Evolutionary conservation across 2,888 invertebrate species (phyloP).

Genomic region (Halocaridina rubra): DNA sequence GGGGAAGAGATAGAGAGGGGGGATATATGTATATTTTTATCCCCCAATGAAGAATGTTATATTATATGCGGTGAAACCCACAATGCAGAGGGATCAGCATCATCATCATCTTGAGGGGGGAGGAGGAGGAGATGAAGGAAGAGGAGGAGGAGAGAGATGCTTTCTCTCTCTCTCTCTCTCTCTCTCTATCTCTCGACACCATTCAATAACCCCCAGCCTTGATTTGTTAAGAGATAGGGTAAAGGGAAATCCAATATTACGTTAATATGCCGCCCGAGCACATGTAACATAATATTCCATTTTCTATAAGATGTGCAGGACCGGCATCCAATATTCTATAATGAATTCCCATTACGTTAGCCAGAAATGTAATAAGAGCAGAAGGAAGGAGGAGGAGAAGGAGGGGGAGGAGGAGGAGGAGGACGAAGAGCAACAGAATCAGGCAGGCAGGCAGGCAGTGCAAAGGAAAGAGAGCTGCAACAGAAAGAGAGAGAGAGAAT

Average conservation of each 20-base stretch:
- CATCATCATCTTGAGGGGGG: slow-evolving; percentile 2
- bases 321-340: slow-evolving; percentile 49
- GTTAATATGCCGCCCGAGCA: slow-evolving; percentile 37
- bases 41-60: neutral
- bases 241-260: slow-evolving; percentile 50
- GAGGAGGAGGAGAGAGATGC: neutral
- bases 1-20: neutral
- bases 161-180: neutral
- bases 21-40: too few relatives aligned
- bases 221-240: slow-evolving; percentile 50
- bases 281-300: slow-evolving; percentile 50
- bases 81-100: neutral
- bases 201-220: slow-evolving; percentile 35
- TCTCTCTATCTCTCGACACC: neutral
- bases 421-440: neutral
- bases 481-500: neutral
- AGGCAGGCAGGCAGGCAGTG: neutral
- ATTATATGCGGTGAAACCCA: neutral
- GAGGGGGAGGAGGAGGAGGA: neutral
- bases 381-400: neutral
- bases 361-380: slow-evolving; percentile 48
- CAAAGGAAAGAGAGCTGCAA: neutral
- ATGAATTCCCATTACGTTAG: slow-evolving; percentile 50
- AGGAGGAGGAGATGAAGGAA: neutral
- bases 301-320: slow-evolving; percentile 47